Evolutionary conservation across 2,797 vertebrate species (phyloP).

Genomic region (Bufotes viridis): DNA sequence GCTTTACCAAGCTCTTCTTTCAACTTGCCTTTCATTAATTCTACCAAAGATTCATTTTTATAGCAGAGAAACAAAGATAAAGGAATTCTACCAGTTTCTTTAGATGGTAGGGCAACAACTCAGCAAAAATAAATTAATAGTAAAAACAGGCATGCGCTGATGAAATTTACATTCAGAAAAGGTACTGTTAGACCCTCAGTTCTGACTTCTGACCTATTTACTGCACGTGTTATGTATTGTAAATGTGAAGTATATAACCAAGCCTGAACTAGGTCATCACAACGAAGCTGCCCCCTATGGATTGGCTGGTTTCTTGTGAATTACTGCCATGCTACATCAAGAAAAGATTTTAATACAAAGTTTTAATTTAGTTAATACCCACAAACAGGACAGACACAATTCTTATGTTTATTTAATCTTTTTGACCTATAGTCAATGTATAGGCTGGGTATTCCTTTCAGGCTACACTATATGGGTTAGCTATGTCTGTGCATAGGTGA

Average conservation of each 20-base stretch:
- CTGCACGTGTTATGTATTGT: background rate
- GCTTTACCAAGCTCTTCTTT: background rate
- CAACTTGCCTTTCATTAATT: background rate
- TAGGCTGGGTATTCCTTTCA: background rate
- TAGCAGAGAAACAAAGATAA: background rate
- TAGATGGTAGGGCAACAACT: background rate
- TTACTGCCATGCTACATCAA: background rate
- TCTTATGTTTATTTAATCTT: background rate
- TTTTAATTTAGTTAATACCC: background rate
- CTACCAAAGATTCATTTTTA: background rate
- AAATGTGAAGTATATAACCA: background rate
- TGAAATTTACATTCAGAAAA: background rate
- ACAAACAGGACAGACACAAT: background rate
- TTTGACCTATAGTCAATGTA: conserved; percentile 5
- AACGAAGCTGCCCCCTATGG: background rate
- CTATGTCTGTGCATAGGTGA: conserved; percentile 2
- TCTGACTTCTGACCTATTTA: background rate
- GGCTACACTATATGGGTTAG: conserved; percentile 3
- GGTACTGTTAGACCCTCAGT: background rate
- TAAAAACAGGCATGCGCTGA: background rate
- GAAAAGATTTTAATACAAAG: background rate
- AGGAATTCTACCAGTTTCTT: background rate
- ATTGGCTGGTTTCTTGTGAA: background rate
- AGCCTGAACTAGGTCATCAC: background rate
- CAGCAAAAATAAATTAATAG: background rate